Base-by-base conservation (phyloP, 2,797 vertebrate species). In the Pogoniulus pusillus region DNA sequence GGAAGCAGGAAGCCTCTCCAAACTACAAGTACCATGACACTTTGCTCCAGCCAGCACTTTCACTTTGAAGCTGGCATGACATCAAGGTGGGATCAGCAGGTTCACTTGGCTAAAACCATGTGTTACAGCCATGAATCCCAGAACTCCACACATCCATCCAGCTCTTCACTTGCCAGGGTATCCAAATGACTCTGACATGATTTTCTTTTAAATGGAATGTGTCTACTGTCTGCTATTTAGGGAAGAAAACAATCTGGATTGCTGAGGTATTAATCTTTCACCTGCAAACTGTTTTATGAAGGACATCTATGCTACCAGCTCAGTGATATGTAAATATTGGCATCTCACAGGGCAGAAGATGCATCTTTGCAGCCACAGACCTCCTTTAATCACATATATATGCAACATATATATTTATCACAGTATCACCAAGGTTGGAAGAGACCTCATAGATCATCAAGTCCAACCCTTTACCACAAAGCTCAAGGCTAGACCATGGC, bases 91-190 rank as follows among this genome's bases (percentile, higher is more conserved):
- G 22, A 24, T 49, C 47, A 49, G 47, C 47, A 49, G 23, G 47
- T 23, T 49, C 47, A 24, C 47, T 49, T 49, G 47, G 47, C 47
- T 49, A 49, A 49, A 49, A 22, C 47, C 47, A 24, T 24, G 47
- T 41, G 15, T 41, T 41, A 23, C 23, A 24, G 47, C 54, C 30
- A 27, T 27, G 29, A 82, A 68, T 55, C 9, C 29, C 51, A 39
- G 49, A 65, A 34, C 19, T 34, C n/a, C 39, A n/a, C 0, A 0
- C 22, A 13, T 41, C 71, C 41, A 26, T 10, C 17, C 29, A 70
- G 12, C 30, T 39, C 37, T 27, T 16, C 15, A 15, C 10, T 80
- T 82, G 14, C 45, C 20, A 15, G 57, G 16, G 7, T 54, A 29
- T 27, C 57, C 64, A 79, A 22, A 85, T 64, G 55, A 32, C 9